Percentiles rank a stretch among this genome's conserved stretches.
Evolutionary conservation across 2,888 invertebrate genomes (phyloP).

Genomic region (Oasisia sp.): DNA sequence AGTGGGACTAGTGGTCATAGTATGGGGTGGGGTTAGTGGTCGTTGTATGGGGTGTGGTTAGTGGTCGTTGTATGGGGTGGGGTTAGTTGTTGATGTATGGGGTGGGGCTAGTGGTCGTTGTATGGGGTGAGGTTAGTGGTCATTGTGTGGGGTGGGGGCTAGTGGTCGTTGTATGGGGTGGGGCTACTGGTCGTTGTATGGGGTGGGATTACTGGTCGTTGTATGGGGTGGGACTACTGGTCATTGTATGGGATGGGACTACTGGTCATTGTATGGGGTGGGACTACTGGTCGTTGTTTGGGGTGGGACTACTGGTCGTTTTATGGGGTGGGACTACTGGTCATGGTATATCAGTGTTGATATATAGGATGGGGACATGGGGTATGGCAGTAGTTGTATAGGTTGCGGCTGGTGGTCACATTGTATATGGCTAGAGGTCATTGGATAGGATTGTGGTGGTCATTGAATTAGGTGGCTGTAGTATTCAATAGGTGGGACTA

Average conservation of each 20-base stretch:
- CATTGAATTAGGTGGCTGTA: too few species aligned
- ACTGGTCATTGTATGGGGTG: not conserved
- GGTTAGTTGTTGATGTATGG: not conserved
- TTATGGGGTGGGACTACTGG: too few species aligned
- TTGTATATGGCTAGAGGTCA: too few species aligned
- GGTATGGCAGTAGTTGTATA: too few species aligned
- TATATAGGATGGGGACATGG: too few species aligned
- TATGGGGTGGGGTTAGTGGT: not conserved
- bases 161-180: not conserved
- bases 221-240: not conserved
- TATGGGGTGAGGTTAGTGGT: not conserved
- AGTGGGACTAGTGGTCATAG: not conserved
- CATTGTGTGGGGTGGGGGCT: not conserved
- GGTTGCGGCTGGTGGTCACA: too few species aligned
- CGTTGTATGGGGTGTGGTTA: not conserved
- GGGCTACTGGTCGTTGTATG: not conserved
- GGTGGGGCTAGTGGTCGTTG: not conserved
- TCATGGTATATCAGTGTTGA: too few species aligned
- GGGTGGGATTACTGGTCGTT: not conserved
- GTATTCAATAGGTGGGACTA: too few species aligned
- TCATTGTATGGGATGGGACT: slow-evolving; percentile 6
- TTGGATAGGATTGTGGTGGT: too few species aligned
- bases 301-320: not conserved
- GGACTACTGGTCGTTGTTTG: not conserved
- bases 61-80: not conserved